Percentiles rank a stretch among this genome's conserved stretches.
Conservation (phyloP, 64 coral and sea anemone genomes). For the Pachyseris speciosa region DNA sequence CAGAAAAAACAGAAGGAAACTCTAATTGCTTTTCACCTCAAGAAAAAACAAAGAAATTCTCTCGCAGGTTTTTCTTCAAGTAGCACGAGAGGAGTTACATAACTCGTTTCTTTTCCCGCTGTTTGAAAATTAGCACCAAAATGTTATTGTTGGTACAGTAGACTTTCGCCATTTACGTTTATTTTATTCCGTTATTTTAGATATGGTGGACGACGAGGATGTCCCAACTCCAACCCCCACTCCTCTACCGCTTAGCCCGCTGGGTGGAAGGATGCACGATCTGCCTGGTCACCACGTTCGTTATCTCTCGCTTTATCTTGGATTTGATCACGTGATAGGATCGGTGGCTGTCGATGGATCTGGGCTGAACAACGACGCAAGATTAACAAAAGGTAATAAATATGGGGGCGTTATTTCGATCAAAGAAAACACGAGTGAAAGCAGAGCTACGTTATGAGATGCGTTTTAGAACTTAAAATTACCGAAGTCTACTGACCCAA, state of each 20-base stretch:
- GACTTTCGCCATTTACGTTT: neutral
- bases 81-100: too few relatives aligned
- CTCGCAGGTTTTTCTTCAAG: too few relatives aligned
- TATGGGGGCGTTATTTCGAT: neutral
- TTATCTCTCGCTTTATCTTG: slow-evolving; percentile 84
- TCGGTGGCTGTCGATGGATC: slow-evolving; percentile 89
- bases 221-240: slow-evolving; percentile 25
- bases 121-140: too few relatives aligned
- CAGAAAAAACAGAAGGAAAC: too few relatives aligned
- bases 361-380: slow-evolving; percentile 89
- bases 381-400: slow-evolving; percentile 79
- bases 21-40: too few relatives aligned
- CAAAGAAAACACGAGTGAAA: too few relatives aligned
- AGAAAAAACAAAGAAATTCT: too few relatives aligned
- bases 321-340: slow-evolving; percentile 90
- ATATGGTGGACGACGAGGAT: slow-evolving; percentile 22
- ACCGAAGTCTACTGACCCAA: too few relatives aligned
- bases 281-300: neutral
- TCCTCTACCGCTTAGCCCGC: slow-evolving; percentile 10
- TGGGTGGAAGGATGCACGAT: neutral
- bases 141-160: too few relatives aligned
- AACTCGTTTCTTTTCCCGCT: too few relatives aligned
- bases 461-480: too few relatives aligned
- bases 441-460: too few relatives aligned
- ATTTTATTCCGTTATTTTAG: neutral